Evolutionary conservation across 2,888 invertebrate genomes (phyloP), one percentile per base, ranked within the genome.

Genomic region (Dolichomitus sp.): DNA sequence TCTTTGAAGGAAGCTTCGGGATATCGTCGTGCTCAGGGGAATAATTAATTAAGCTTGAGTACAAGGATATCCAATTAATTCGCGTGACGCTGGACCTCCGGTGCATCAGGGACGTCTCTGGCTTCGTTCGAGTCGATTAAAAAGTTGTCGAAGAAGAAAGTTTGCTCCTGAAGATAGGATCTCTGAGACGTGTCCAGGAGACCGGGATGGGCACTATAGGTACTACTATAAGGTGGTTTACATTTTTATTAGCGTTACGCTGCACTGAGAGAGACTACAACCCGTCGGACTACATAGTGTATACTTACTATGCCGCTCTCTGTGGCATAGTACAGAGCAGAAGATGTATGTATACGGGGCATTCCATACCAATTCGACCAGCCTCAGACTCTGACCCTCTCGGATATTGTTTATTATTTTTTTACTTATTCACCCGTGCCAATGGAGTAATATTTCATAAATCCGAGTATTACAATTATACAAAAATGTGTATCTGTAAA

Each of bases 171-270:
- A 37, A 45, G 66, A 66, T 65, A 42, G 75, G 66, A 40, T 70
- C 66, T 75, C 61, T 42, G 63, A 63, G 75, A 69, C 70, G 66
- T 70, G 79, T 80, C 59, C 63, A 19, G 54, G 68, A 57, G 27
- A 57, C 54, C 54, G 54, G 48, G 76, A 66, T 59, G 77, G 75
- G 66, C 80, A 19, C 57, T 23, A 23, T 23, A 23, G 23, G 23
- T 23, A 23, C 23, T 23, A 5, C 61, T 40, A 17, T 37, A 11
- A 77, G 80, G 85, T 85, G 84, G 85, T 85, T 84, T 84, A 84
- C 81, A 84, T 85, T 85, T 85, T 85, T 85, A 84, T 85, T 84
- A 85, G 78, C 77, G 73, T 78, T 80, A 65, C 66, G 52, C 69
- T 77, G 61, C 73, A 63, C 40, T 19, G 70, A 33, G 45, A 79